These are phyloP conservation scores for Panthera uncia DNA, from an alignment of 2,113 vertebrate species.

Conservation along the genomic window DNA sequence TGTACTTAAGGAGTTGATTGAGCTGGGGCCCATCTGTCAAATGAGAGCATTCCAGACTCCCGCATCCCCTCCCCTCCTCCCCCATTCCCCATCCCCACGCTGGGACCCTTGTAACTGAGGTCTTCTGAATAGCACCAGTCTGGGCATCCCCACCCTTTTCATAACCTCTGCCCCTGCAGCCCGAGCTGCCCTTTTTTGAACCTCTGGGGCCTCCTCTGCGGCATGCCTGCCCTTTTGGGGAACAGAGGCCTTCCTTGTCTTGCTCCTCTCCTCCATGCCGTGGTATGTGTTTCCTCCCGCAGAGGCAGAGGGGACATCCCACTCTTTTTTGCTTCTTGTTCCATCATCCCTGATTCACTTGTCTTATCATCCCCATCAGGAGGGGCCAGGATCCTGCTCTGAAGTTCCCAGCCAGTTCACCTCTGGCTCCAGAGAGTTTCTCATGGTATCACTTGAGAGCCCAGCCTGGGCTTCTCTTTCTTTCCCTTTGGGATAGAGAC, in stretches of 20 bases:
- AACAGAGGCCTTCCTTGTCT: conserved; percentile 68
- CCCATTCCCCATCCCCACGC: accelerated
- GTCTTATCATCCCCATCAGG: background rate
- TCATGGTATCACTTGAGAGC: background rate
- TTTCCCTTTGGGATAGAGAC: background rate
- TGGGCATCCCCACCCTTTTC: conserved; percentile 34
- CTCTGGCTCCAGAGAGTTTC: background rate
- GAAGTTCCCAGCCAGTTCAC: background rate
- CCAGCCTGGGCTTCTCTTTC: background rate
- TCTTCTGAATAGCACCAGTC: conserved; percentile 29
- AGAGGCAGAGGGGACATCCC: background rate
- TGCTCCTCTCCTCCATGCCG: background rate
- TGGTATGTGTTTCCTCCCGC: conserved; percentile 20
- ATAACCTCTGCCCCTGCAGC: conserved; percentile 65
- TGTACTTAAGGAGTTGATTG: background rate
- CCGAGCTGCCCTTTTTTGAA: conserved; percentile 32
- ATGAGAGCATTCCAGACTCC: conserved; percentile 1
- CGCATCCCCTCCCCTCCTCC: background rate
- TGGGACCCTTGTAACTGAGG: background rate
- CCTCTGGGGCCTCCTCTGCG: conserved; percentile 36
- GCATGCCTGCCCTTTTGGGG: conserved; percentile 71
- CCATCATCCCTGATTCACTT: background rate
- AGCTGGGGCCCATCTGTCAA: conserved; percentile 41
- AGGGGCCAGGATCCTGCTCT: background rate
- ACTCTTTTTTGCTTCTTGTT: background rate